Percentiles rank a stretch among this genome's conserved stretches.
phyloP scores from a whole-genome alignment of 1,140 invertebrate species.

The Diploscapter pachys region DNA sequence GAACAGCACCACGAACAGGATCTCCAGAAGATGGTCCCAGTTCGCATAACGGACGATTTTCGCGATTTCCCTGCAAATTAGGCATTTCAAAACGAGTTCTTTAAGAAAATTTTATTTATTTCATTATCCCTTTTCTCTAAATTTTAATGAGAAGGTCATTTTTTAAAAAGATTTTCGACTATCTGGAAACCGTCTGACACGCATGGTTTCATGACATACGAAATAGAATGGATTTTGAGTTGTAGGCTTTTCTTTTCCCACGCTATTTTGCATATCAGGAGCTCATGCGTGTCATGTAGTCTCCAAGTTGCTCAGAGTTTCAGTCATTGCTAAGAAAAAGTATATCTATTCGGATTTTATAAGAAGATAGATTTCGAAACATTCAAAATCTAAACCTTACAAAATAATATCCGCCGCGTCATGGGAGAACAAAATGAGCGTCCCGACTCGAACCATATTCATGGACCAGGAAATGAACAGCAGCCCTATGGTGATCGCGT shows the following conservation, averaged over 20 bases:
- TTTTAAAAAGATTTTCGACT: too few relatives aligned
- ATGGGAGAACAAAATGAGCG: slow-evolving; percentile 83
- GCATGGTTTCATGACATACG: too few relatives aligned
- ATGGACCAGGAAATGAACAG: slow-evolving; percentile 88
- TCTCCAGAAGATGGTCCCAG: slow-evolving; percentile 65
- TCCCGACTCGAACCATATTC: slow-evolving; percentile 86
- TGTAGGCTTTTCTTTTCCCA: too few relatives aligned
- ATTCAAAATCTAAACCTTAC: slow-evolving; percentile 65
- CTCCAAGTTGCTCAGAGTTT: too few relatives aligned
- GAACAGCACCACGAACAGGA: slow-evolving; percentile 81
- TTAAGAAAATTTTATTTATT: slow-evolving; percentile 18
- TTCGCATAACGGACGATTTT: slow-evolving; percentile 56
- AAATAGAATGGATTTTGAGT: too few relatives aligned
- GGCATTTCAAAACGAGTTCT: too few relatives aligned
- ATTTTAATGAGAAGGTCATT: neutral
- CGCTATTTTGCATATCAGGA: too few relatives aligned
- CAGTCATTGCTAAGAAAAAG: too few relatives aligned
- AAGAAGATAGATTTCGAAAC: too few relatives aligned
- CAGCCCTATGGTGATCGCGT: slow-evolving; percentile 82
- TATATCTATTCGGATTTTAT: too few relatives aligned
- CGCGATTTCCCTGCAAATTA: slow-evolving; percentile 46
- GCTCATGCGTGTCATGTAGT: too few relatives aligned
- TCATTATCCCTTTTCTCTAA: slow-evolving; percentile 20
- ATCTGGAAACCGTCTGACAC: too few relatives aligned
- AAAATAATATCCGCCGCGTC: slow-evolving; percentile 91